Evolutionary conservation across 2,113 vertebrate genomes (phyloP).

Genomic region (Montifringilla adamsi): DNA sequence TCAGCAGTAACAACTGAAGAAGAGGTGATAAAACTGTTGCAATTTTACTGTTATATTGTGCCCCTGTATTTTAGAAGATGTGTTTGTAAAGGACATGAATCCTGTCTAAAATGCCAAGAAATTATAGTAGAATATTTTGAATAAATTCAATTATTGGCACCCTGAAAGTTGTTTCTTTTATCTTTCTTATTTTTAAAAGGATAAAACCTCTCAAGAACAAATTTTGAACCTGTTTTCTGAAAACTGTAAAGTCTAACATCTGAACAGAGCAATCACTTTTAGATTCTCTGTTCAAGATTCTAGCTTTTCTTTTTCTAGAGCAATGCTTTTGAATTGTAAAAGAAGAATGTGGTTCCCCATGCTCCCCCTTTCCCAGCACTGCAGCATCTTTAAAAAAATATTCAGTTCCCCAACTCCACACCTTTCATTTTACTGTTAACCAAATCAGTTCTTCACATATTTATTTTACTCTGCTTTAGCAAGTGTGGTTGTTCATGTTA

Average conservation of each 20-base stretch:
- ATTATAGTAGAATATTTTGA: neutral
- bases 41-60: neutral
- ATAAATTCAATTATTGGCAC: neutral
- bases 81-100: neutral
- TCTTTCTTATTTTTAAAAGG: neutral
- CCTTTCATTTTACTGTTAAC: neutral
- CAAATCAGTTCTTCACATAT: constrained; percentile 16
- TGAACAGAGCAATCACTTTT: neutral
- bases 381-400: neutral
- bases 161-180: neutral
- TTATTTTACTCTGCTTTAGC: neutral
- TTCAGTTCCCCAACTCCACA: neutral
- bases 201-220: neutral
- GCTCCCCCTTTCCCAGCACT: neutral
- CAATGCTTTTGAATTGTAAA: neutral
- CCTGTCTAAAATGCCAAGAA: neutral
- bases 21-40: neutral
- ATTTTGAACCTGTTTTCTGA: neutral
- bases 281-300: neutral
- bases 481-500: neutral
- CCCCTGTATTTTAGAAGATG: neutral
- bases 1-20: neutral
- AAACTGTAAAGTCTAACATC: neutral
- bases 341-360: neutral
- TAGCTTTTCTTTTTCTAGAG: neutral